Conservation (phyloP, 92 coral and sea anemone species). For the Epizoanthus rinbou region DNA sequence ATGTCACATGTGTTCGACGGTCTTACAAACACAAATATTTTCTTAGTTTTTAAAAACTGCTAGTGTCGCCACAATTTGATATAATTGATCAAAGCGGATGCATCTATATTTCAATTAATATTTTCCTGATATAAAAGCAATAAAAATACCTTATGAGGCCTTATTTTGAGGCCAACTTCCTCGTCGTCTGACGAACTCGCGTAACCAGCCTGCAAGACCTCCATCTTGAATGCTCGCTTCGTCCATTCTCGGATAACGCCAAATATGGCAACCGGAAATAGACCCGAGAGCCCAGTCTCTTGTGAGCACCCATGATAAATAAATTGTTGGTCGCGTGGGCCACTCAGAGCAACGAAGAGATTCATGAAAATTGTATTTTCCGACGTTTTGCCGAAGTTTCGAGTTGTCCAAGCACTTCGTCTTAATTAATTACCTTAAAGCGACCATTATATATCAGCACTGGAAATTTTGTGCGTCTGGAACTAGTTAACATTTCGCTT, state of each 20-base stretch:
- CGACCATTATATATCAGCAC: not conserved
- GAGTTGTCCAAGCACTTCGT: no score
- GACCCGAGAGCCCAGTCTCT: constrained; percentile 7
- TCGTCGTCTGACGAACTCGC: constrained; percentile 78
- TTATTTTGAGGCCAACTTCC: constrained; percentile 39
- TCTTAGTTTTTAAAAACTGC: no score
- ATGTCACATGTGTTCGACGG: not conserved
- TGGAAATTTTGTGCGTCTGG: not conserved
- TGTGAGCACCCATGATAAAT: constrained; percentile 6
- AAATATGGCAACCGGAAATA: constrained; percentile 43
- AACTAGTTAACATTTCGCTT: not conserved
- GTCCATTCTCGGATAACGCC: constrained; percentile 69
- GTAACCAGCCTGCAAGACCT: constrained; percentile 79
- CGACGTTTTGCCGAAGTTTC: no score
- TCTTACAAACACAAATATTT: no score
- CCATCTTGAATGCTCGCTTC: constrained; percentile 69
- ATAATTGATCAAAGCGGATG: no score
- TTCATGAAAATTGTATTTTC: not conserved
- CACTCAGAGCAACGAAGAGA: constrained; percentile 20
- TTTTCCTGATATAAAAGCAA: not conserved
- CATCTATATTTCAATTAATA: not conserved
- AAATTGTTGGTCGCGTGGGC: constrained; percentile 41
- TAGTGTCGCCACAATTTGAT: no score
- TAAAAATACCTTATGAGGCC: constrained; percentile 34
- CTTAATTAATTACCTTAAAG: not conserved